Base-by-base conservation (phyloP, 1,140 invertebrate genomes). In the Aricia agestis region DNA sequence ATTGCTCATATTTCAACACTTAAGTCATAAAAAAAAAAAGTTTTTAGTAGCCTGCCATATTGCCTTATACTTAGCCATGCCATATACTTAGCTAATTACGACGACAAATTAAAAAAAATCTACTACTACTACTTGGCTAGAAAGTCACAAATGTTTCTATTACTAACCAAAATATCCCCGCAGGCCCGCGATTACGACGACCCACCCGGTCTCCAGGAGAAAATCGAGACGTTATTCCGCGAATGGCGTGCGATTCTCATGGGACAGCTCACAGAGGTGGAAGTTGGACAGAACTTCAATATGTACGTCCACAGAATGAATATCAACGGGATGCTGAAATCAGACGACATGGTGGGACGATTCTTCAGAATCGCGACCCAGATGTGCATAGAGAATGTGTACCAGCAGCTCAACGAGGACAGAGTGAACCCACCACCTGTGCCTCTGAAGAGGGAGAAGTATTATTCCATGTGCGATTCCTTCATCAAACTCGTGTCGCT, bases 321-420 rank as follows among this genome's bases (percentile, higher is more conserved):
- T 82, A 94, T 97, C 71, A 97, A 99, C 77, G 98, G 98, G 3
- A 98, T 99, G 66, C 91, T 99, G 13, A 99, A 99, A 86, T 98
- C 98, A 0, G 99, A 99, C 82, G 98, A 99, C 85, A 93, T 98
- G 72, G 99, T 99, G 68, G 98, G 98, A 0, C 91, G 98, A 73
- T 99, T 99, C 92, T 99, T 99, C 93, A 95, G 98, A 32, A 94
- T 99, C 18, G 98, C 97, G 67, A 98, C 98, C 0, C 98, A 99
- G 85, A 96, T 99, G 93, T 99, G 98, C 87, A 97, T 99, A 0
- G 98, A 99, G 82, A 94, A 98, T 65, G 98, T 98, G 67, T 99
- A 99, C 87, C 93, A 98, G 71, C 93, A 93, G 70, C 84, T 95
- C n/a, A 91, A 90, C 6, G 94, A 95, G 72, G 92, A 93, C 18